Evolutionary conservation across 2,888 invertebrate species (phyloP), one percentile per base, ranked within the genome.

Genomic region (Carterocephalus palaemon): DNA sequence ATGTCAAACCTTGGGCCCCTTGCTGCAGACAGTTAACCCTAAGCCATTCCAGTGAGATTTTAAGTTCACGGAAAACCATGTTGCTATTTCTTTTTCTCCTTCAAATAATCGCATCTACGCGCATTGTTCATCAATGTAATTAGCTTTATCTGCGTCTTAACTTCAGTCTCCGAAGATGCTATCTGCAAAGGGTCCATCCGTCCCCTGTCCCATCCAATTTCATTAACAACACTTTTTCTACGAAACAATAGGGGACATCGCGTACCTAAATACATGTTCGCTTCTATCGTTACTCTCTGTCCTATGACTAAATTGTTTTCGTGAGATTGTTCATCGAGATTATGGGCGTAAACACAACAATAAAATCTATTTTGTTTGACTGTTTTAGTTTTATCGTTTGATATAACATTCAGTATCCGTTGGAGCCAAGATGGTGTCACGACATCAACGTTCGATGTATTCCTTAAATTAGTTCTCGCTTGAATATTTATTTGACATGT

Each of bases 51-150:
- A n/a, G n/a, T n/a, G n/a, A n/a, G n/a, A n/a, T n/a, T n/a, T n/a
- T n/a, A n/a, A n/a, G n/a, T n/a, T n/a, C n/a, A n/a, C n/a, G n/a
- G n/a, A n/a, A n/a, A n/a, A n/a, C n/a, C n/a, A n/a, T n/a, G n/a
- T n/a, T 17, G 32, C 2, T 19, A 22, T 22, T 39, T 13, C 16
- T n/a, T 8, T 29, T 29, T 43, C 36, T 12, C 7, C 22, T 29
- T 17, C 4, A 17, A 17, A 28, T 16, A 28, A 20, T 20, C 28
- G 31, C 28, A 2, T 19, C 9, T 34, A 22, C 12, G n/a, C 15
- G 16, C 16, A 23, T 3, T 60, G 60, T 69, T 76, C 70, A 75
- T 78, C 77, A 70, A 70, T 65, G 65, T 78, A 75, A 78, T 76
- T 77, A 76, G 64, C 59, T 60, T 56, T 62, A 59, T 62, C 66